These are phyloP conservation scores for Progne subis DNA, from an alignment of 2,113 vertebrate species.

Conservation along the genomic window DNA sequence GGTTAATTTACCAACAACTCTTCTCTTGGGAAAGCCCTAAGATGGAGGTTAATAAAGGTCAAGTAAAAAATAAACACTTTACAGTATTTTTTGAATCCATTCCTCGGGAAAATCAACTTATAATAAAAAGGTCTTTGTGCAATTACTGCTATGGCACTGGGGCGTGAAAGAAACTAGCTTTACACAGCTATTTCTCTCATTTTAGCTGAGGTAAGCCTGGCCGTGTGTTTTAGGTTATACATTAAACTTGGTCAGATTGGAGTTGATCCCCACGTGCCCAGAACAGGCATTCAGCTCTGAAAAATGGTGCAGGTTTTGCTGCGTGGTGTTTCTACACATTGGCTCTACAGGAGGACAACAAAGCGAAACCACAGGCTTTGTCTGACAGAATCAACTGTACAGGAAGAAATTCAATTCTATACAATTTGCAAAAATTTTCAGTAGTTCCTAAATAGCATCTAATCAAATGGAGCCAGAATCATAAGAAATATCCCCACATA, in stretches of 20 bases:
- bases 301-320: slow-evolving; percentile 32
- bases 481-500: neutral
- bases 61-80: slow-evolving; percentile 97
- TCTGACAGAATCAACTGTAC: neutral
- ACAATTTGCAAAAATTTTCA: neutral
- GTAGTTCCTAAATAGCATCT: neutral
- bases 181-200: slow-evolving; percentile 81
- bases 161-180: slow-evolving; percentile 95
- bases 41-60: slow-evolving; percentile 99
- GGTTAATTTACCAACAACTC: slow-evolving; percentile 86
- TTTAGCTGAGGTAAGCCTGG: slow-evolving; percentile 90
- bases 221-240: slow-evolving; percentile 68
- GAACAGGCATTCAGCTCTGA: slow-evolving; percentile 66
- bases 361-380: neutral
- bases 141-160: slow-evolving; percentile 92
- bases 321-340: neutral
- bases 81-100: slow-evolving; percentile 93
- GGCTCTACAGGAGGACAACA: neutral
- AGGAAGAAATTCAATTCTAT: neutral
- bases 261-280: slow-evolving; percentile 72
- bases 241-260: slow-evolving; percentile 72
- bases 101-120: slow-evolving; percentile 95
- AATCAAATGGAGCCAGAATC: neutral
- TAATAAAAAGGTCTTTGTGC: slow-evolving; percentile 97
- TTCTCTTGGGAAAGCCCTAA: slow-evolving; percentile 86